Percentiles rank a stretch among this genome's conserved stretches.
phyloP scores from a whole-genome alignment of 2,888 invertebrate genomes.

The Eustalomyia histrio region DNA sequence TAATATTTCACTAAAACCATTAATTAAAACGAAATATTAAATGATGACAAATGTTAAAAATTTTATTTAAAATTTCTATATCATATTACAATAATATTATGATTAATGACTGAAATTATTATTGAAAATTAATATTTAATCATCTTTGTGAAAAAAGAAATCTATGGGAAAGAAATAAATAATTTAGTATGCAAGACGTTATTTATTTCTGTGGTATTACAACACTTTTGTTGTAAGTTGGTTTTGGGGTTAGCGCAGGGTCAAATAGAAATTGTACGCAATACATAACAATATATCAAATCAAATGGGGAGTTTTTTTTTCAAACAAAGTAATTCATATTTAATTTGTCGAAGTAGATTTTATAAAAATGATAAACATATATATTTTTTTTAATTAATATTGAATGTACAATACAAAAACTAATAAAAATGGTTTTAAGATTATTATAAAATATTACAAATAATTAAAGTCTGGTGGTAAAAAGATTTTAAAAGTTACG shows the following conservation, averaged over 20 bases:
- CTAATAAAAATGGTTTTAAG: too few relatives aligned
- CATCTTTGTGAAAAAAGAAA: neutral
- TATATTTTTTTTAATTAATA: too few relatives aligned
- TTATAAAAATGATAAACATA: neutral
- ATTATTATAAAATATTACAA: too few relatives aligned
- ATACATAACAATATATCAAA: neutral
- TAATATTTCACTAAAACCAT: neutral
- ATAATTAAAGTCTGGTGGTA: too few relatives aligned
- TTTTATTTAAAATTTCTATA: neutral
- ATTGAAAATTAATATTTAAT: neutral
- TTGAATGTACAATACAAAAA: too few relatives aligned
- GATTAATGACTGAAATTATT: neutral
- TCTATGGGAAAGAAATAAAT: neutral
- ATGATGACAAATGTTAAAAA: conserved; percentile 4
- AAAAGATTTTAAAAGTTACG: too few relatives aligned
- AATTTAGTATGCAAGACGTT: neutral
- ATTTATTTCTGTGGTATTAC: neutral
- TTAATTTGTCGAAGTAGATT: neutral
- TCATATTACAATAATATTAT: conserved; percentile 1
- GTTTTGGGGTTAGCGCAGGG: neutral
- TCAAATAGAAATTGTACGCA: neutral
- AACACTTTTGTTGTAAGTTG: neutral
- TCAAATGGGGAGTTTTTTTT: too few relatives aligned
- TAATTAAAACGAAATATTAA: neutral
- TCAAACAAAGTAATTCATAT: neutral